Evolutionary conservation across 2,888 invertebrate genomes (phyloP).

Genomic region (Sminthurinus aureus): DNA sequence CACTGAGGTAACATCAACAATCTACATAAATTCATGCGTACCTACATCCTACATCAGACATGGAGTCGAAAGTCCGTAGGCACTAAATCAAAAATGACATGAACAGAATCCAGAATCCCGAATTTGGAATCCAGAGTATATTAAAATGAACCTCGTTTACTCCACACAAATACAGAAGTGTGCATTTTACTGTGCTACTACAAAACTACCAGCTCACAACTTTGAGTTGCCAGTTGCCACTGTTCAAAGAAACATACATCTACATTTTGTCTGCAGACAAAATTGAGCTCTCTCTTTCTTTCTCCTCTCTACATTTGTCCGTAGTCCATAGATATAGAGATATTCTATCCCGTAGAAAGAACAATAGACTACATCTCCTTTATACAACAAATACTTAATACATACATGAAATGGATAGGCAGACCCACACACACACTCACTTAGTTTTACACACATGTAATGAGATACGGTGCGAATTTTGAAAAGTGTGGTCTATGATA

Average conservation of each 20-base stretch:
- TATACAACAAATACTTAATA: not conserved
- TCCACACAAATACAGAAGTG: not conserved
- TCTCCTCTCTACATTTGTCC: not conserved
- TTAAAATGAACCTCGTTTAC: constrained; percentile 5
- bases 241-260: not conserved
- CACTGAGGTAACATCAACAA: not conserved
- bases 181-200: too few relatives aligned
- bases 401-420: not conserved
- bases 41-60: not conserved
- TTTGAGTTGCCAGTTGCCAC: not conserved
- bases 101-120: constrained; percentile 2
- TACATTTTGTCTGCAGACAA: not conserved
- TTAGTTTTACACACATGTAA: not conserved
- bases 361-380: not conserved
- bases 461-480: not conserved
- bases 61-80: constrained; percentile 2
- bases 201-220: not conserved
- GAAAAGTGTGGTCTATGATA: not conserved
- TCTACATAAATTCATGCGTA: too few relatives aligned
- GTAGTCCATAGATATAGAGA: not conserved
- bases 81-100: constrained; percentile 17
- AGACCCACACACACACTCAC: too few relatives aligned
- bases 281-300: not conserved
- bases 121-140: not conserved
- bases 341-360: not conserved